Base-by-base conservation (phyloP, 2,888 invertebrate species). In the Cyclophora punctaria region DNA sequence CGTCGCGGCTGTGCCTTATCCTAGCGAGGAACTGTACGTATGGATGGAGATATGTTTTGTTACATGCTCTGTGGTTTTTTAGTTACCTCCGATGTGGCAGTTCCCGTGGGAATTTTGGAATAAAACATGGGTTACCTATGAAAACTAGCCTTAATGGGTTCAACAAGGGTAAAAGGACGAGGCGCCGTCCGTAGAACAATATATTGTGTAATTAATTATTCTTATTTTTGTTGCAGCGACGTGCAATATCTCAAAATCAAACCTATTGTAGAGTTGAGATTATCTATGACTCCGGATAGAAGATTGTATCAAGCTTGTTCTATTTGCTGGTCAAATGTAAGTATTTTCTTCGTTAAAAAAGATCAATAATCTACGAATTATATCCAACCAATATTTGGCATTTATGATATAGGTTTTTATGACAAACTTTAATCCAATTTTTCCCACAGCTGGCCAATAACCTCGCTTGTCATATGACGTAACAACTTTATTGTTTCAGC, bases 1-100 rank as follows among this genome's bases (percentile, higher is more conserved):
- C 58, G 85, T 94, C 57, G 91, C 91, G 65, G 83, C 91, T 2
- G 80, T 94, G 46, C 91, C 92, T 0, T 82, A 90, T 64, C 89
- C 80, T 5, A 59, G 62, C 45, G 59, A 89, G 48, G 67, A 73
- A 40, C 59, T 67, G 73, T 81, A 66, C 59, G 71, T 67, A 51
- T 53, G 41, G 41, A 5, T 20, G 7, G 4, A 4, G 40, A 50
- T 37, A 44, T 43, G 5, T 46, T 49, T 47, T 45, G 6, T 44
- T 41, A 5, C 3, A 34, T 41, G 7, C 41, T 3, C 41, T 20
- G 20, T 2, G 20, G 20, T 20, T 20, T 20, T 20, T 20, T 20
- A 20, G 20, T 20, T 20, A 20, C 20, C 20, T 2, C 2, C 20
- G 20, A 20, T 20, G 20, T 20, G 20, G 20, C 20, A 20, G 20